Percentiles rank a stretch among this genome's conserved stretches.
Evolutionary conservation across 2,113 vertebrate species (phyloP).

Genomic region (Ameiurus melas): DNA sequence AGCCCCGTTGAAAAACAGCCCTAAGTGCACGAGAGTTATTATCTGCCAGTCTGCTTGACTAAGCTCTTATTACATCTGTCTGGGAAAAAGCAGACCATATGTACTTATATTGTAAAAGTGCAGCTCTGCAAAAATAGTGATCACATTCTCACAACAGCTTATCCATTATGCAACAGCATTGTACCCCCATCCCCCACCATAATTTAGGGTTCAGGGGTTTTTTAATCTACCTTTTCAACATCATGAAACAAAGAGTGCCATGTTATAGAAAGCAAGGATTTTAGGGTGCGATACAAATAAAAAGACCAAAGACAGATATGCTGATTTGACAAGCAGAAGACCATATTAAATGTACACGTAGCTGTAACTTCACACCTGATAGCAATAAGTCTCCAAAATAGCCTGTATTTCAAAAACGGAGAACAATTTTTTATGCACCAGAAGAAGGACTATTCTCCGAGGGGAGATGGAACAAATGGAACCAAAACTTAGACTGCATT

Average conservation of each 20-base stretch:
- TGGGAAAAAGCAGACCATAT: neutral
- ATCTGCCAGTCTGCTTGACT: neutral
- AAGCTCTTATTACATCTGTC: slow-evolving; percentile 3
- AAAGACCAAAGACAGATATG: too few species aligned
- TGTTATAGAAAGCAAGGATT: too few species aligned
- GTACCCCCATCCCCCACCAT: neutral
- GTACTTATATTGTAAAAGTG: neutral
- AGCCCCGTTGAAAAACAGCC: slow-evolving; percentile 17
- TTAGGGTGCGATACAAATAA: too few species aligned
- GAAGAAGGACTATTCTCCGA: neutral
- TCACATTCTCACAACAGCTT: neutral
- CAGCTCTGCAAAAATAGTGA: neutral
- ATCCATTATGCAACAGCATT: neutral
- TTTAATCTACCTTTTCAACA: neutral
- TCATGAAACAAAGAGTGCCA: neutral
- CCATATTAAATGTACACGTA: too few species aligned
- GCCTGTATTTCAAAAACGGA: neutral
- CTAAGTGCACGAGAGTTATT: neutral
- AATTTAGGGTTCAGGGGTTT: neutral
- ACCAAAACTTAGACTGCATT: too few species aligned
- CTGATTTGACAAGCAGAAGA: too few species aligned
- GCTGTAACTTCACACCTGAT: neutral
- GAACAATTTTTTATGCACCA: neutral
- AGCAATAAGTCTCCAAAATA: neutral
- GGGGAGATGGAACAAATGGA: neutral